Evolutionary conservation across 2,797 vertebrate genomes (phyloP), one percentile per base, ranked within the genome.

Genomic region (Cacajao melanocephalus): DNA sequence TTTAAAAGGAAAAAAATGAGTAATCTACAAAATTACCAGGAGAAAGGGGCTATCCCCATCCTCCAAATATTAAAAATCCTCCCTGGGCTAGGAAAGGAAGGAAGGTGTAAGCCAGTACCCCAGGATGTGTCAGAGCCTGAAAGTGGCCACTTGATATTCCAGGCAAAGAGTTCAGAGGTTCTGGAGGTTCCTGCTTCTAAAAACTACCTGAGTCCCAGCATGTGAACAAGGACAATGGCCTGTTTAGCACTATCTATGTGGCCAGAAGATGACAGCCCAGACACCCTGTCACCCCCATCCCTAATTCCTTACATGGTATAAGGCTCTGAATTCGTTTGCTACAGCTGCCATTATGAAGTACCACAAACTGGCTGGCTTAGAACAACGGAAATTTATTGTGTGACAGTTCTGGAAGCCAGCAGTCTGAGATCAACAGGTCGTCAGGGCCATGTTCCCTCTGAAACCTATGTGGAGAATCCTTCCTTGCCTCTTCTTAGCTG

Each of bases 11-110:
- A 82, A n/a, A 11, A 58, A 12, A 72, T 22, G 36, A 7, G 9
- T 39, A 36, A 36, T 92, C 78, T 93, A 26, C 11, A 48, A 67
- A 89, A 78, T 11, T 20, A 95, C 7, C 44, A 67, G 36, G 36
- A 80, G 22, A 89, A 85, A 86, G 41, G 20, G 33, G 12, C 50
- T 87, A 61, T 3, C 17, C 72, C 36, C 5, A 5, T 12, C 20
- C 36, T 46, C 10, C 44, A 92, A 79, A 93, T n/a, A 76, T 28
- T 81, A 64, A 88, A 96, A 87, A 78, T 94, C 48, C 10, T 94
- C 10, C 13, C 44, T 61, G 61, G 36, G 10, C 22, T 86, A 26
- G 36, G 30, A 75, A 81, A 96, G 2, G 10, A 61, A 90, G 20
- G 67, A 75, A 79, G 36, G 9, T 26, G 33, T 50, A 41, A 5